These are phyloP conservation scores for Nasua narica DNA, from an alignment of 2,797 vertebrate genomes.

Conservation along the genomic window DNA sequence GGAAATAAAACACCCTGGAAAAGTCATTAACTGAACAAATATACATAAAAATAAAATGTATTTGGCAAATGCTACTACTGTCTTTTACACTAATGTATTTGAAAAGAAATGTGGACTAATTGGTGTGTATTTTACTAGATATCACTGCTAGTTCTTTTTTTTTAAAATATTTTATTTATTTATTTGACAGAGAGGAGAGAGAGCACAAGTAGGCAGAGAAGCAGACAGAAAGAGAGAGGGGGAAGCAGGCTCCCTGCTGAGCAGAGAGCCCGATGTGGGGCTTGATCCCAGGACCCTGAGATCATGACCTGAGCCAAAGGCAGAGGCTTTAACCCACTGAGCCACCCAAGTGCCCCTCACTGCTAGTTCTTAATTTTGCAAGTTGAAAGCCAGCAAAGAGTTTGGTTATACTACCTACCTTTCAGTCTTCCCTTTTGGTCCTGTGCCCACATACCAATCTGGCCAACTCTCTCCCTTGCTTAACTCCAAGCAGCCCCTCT, in stretches of 20 bases:
- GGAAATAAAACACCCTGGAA: not conserved
- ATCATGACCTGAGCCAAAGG: too few relatives aligned
- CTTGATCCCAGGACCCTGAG: too few relatives aligned
- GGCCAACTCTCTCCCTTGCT: not conserved
- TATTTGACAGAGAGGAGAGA: too few relatives aligned
- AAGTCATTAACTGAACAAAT: constrained; percentile 34
- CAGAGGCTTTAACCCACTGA: too few relatives aligned
- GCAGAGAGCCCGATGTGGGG: too few relatives aligned
- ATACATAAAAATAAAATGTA: constrained; percentile 22
- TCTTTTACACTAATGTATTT: constrained; percentile 8
- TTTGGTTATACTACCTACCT: not conserved
- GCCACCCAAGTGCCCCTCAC: too few relatives aligned
- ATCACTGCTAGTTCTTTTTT: not conserved
- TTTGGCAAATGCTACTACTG: not conserved
- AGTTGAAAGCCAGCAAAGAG: not conserved
- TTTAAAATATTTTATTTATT: too few relatives aligned
- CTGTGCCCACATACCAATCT: not conserved
- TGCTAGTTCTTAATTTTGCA: not conserved
- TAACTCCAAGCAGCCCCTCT: not conserved
- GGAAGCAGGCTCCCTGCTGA: too few relatives aligned
- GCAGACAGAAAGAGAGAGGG: too few relatives aligned
- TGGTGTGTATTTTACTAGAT: not conserved
- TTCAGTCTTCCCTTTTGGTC: not conserved
- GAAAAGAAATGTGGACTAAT: constrained; percentile 7
- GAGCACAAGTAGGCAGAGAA: too few relatives aligned